Evolutionary conservation across 2,797 vertebrate species (phyloP), one percentile per base, ranked within the genome.

Genomic region (Sarcophilus harrisii): DNA sequence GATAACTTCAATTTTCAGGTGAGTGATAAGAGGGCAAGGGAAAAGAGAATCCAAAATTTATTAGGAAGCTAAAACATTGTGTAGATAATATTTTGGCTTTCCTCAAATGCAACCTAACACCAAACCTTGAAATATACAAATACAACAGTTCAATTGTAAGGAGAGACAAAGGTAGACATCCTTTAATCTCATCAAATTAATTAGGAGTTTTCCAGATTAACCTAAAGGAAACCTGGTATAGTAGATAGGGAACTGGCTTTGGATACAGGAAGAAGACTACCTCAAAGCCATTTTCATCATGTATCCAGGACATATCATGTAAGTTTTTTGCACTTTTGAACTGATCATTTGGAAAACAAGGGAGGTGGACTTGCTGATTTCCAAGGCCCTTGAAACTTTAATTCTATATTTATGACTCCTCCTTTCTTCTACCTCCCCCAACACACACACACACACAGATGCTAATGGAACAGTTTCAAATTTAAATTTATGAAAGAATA

Each of bases 1-100:
- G 96, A 91, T 12, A 87, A n/a, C 57, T 92, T 95, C 90, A 92
- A 49, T 92, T 32, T 57, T 95, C 92, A 92, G 94, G 59, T 94
- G 38, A 38, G 90, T 90, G 55, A 45, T 81, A 27, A 8, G 9
- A 45, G 3, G 10, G 90, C 52, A 49, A 13, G 1, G 57, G 55
- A 8, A 29, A 12, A 0, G 1, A 14, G 52, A 0, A 29, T 0
- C 1, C 30, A 5, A 30, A 57, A 13, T 16, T 95, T 81, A 29
- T 58, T n/a, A 94, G 24, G 29, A 91, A 16, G 10, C 45, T 57
- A 93, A 73, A 57, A 73, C 14, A 73, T 73, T 87, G 66, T 93
- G 32, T 57, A 93, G 24, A 14, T 59, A 57, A 91, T 30, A 14
- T n/a, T 94, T 62, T 92, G 5, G 32, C 58, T 92, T 93, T 38